These are phyloP conservation scores for Poecilia picta DNA, from an alignment of 2,797 vertebrate species.

Conservation along the genomic window DNA sequence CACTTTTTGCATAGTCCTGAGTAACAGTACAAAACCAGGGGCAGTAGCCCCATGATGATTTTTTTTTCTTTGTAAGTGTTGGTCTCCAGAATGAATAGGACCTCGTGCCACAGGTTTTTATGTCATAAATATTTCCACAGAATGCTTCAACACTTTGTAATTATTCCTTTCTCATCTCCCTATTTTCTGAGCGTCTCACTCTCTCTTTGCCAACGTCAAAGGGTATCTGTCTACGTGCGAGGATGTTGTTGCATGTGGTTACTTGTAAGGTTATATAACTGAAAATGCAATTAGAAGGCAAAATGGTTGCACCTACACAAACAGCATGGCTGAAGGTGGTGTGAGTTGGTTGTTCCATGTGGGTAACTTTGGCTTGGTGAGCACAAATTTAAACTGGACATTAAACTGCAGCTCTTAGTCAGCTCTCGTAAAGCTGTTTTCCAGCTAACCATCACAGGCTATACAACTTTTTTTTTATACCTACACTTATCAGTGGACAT, in stretches of 20 bases:
- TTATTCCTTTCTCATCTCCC: conserved; percentile 49
- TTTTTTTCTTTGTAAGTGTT: conserved; percentile 22
- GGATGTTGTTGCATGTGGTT: conserved; percentile 9
- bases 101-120: conserved; percentile 59
- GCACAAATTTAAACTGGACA: conserved; percentile 46
- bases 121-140: conserved; percentile 65
- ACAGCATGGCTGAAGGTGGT: conserved; percentile 20
- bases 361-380: conserved; percentile 44
- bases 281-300: conserved; percentile 25
- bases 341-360: conserved; percentile 49
- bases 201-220: conserved; percentile 28
- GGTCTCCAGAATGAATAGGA: conserved; percentile 43
- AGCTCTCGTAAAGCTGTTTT: conserved; percentile 63
- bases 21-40: conserved; percentile 20
- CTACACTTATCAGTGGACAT: conserved; percentile 34
- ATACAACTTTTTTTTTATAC: conserved; percentile 27
- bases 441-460: conserved; percentile 44
- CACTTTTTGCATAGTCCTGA: background rate
- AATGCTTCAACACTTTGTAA: conserved; percentile 60
- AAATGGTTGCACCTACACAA: conserved; percentile 20
- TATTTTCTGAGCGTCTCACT: conserved; percentile 25
- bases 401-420: conserved; percentile 55
- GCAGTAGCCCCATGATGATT: conserved; percentile 31
- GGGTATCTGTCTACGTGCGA: conserved; percentile 7
- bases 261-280: conserved; percentile 29